phyloP scores from a whole-genome alignment of 2,113 vertebrate species.

The Arvicanthis niloticus region DNA sequence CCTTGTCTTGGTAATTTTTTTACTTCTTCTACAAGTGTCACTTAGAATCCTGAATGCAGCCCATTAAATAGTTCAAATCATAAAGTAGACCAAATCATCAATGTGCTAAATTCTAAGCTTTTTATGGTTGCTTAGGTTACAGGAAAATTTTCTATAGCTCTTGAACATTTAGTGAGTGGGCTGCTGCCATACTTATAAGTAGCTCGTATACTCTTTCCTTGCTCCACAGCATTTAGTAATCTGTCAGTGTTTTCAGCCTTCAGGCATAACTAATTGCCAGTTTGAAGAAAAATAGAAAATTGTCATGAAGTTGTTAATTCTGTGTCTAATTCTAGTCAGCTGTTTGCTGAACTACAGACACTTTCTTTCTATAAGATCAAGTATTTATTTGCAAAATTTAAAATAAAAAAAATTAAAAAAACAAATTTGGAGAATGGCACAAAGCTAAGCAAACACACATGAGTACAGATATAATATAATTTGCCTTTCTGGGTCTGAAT shows the following conservation, averaged over 20 bases:
- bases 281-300: conserved; percentile 40
- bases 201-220: not conserved
- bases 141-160: not conserved
- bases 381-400: not conserved
- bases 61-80: not conserved
- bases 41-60: not conserved
- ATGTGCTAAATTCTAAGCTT: not conserved
- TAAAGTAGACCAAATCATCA: not conserved
- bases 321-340: not conserved
- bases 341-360: not conserved
- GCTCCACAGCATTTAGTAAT: not conserved
- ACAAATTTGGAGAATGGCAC: not conserved
- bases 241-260: not conserved
- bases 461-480: too few relatives aligned
- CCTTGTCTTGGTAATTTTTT: not conserved
- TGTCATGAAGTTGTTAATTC: not conserved
- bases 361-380: not conserved
- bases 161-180: not conserved
- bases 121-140: not conserved
- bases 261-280: not conserved
- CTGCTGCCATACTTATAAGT: not conserved
- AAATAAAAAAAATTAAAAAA: not conserved
- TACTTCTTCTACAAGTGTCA: not conserved
- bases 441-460: too few relatives aligned
- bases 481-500: too few relatives aligned